Percentiles rank a stretch among this genome's conserved stretches.
phyloP scores from a whole-genome alignment of 2,797 vertebrate genomes.

The Pygocentrus nattereri region DNA sequence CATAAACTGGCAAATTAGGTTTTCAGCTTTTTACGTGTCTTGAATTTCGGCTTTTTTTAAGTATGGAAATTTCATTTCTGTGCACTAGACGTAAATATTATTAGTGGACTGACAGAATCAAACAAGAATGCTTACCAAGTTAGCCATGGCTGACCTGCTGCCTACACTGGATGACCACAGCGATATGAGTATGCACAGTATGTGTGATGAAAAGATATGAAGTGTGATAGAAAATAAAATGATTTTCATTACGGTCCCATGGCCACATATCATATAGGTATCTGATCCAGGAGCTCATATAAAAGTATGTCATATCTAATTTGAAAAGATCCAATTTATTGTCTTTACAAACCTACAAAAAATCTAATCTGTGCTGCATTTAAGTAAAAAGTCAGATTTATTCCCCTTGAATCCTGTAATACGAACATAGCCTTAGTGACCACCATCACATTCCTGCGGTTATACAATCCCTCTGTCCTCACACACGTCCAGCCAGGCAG shows the following conservation, averaged over 20 bases:
- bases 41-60: too few species aligned
- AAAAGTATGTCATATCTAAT: background rate
- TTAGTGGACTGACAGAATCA: too few species aligned
- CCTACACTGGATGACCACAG: too few species aligned
- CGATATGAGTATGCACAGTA: too few species aligned
- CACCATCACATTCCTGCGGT: slow-evolving; percentile 30
- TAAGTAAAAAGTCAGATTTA: background rate
- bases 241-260: too few species aligned
- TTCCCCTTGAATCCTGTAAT: background rate
- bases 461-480: background rate
- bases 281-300: background rate
- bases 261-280: background rate
- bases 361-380: background rate
- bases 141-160: background rate
- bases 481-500: slow-evolving; percentile 24
- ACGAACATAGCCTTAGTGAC: background rate
- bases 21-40: too few species aligned
- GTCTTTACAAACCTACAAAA: background rate
- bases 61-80: too few species aligned
- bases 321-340: background rate
- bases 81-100: too few species aligned
- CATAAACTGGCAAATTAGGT: too few species aligned
- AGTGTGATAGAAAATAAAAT: background rate
- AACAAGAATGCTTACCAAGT: background rate
- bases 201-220: too few species aligned